Conservation (phyloP, 2,888 invertebrate species). For the Callyntrura sp. region DNA sequence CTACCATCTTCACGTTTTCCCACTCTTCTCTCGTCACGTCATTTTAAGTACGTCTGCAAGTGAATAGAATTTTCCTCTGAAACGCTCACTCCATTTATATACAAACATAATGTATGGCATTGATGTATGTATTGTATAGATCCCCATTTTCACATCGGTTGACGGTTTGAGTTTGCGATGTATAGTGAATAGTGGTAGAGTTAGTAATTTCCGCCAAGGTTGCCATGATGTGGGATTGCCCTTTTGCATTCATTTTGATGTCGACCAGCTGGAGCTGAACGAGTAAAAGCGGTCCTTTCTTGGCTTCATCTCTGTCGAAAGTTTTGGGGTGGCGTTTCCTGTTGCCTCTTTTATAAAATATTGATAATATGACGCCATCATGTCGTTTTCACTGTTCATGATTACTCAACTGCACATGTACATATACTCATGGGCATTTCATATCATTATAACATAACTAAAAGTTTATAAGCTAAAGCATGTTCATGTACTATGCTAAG, state of each 20-base stretch:
- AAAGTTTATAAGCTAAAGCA: neutral
- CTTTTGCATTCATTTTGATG: conserved; percentile 6
- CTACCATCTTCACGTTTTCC: neutral
- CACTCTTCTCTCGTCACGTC: neutral
- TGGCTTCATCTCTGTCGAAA: neutral
- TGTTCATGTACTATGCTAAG: neutral
- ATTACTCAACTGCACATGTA: neutral
- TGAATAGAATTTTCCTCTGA: neutral
- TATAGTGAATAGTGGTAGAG: neutral
- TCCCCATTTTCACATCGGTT: neutral
- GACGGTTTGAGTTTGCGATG: neutral
- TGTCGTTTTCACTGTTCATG: neutral
- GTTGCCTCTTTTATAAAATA: conserved; percentile 33
- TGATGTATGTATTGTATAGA: neutral
- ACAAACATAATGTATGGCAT: neutral
- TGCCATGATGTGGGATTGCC: conserved; percentile 16
- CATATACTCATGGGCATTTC: neutral
- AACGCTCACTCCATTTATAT: neutral
- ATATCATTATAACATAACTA: neutral
- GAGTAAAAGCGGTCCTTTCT: conserved; percentile 14
- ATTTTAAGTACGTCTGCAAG: neutral
- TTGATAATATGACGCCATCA: conserved; percentile 41
- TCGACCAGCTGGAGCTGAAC: conserved; percentile 37
- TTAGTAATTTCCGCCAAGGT: conserved; percentile 38
- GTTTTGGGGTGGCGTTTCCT: conserved; percentile 27